These are phyloP conservation scores for Noctuana brunneofusca DNA, from an alignment of 2,888 invertebrate species.

Conservation along the genomic window DNA sequence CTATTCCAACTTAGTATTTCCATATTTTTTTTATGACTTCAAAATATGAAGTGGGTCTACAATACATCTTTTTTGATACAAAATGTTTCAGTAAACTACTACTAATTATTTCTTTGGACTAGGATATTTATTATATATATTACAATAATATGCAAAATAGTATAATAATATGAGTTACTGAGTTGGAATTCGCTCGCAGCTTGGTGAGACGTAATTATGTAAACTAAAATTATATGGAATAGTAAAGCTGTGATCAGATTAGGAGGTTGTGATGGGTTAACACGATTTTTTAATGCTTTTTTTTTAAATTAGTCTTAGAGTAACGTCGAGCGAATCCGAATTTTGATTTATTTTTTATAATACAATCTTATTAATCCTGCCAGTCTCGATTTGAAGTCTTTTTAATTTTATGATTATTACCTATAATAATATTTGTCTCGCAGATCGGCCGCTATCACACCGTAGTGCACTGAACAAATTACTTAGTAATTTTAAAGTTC, in stretches of 20 bases:
- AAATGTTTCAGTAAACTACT: no score
- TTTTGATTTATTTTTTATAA: slow-evolving; percentile 59
- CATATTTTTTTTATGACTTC: no score
- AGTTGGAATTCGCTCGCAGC: slow-evolving; percentile 8
- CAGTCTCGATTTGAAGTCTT: slow-evolving; percentile 42
- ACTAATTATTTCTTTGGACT: no score
- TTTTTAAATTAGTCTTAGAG: slow-evolving; percentile 53
- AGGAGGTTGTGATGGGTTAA: slow-evolving; percentile 77
- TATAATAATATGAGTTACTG: no score
- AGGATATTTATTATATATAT: background rate
- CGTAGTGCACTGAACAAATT: slow-evolving; percentile 18
- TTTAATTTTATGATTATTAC: slow-evolving; percentile 14
- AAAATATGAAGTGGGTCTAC: no score
- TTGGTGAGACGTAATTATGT: slow-evolving; percentile 44
- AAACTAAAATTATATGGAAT: slow-evolving; percentile 57
- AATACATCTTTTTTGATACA: no score
- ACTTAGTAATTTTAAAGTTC: slow-evolving; percentile 17
- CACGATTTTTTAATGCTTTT: slow-evolving; percentile 63
- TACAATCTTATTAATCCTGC: slow-evolving; percentile 56
- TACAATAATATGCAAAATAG: no score
- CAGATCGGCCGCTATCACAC: slow-evolving; percentile 23
- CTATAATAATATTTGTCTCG: slow-evolving; percentile 10
- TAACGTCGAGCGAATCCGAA: slow-evolving; percentile 55
- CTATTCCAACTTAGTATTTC: background rate
- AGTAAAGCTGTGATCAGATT: slow-evolving; percentile 76